Conservation (phyloP, 2,888 invertebrate genomes). For the Drosophila merina region DNA sequence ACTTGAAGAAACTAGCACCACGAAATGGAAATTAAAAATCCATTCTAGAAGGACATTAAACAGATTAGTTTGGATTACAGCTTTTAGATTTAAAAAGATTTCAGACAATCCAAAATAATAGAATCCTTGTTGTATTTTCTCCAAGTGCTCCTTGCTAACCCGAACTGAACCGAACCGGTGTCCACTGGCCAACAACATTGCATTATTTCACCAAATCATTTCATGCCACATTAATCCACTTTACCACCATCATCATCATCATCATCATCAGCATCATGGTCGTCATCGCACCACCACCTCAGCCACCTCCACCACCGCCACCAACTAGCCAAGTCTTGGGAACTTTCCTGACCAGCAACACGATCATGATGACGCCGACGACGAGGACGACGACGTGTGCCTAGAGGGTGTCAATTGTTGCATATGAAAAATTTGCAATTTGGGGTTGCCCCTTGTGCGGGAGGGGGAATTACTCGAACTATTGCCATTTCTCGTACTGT, state of each 20-base stretch:
- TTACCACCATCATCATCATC: conserved; percentile 59
- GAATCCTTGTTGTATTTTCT: conserved; percentile 1
- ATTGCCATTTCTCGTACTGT: background rate
- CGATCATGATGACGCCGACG: conserved; percentile 32
- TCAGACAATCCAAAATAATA: too few species aligned
- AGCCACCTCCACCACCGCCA: conserved; percentile 45
- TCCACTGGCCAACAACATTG: conserved; percentile 49
- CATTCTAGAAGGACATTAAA: too few species aligned
- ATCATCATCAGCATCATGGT: conserved; percentile 15
- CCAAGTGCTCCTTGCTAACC: conserved; percentile 44
- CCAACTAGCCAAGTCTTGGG: conserved; percentile 64
- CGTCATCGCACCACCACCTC: conserved; percentile 17
- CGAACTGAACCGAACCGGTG: conserved; percentile 44
- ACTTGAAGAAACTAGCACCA: conserved; percentile 8
- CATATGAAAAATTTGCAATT: conserved; percentile 66
- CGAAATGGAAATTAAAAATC: too few species aligned
- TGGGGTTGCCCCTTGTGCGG: conserved; percentile 56
- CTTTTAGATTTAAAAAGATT: too few species aligned
- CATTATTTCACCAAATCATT: conserved; percentile 59
- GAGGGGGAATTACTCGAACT: conserved; percentile 11
- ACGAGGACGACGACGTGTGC: conserved; percentile 68
- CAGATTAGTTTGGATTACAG: too few species aligned
- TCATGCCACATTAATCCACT: conserved; percentile 63
- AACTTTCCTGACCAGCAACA: conserved; percentile 59
- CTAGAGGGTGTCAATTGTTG: conserved; percentile 82